These are phyloP conservation scores for Gorsachius goisagi DNA, from an alignment of 2,113 vertebrate genomes.

Conservation along the genomic window DNA sequence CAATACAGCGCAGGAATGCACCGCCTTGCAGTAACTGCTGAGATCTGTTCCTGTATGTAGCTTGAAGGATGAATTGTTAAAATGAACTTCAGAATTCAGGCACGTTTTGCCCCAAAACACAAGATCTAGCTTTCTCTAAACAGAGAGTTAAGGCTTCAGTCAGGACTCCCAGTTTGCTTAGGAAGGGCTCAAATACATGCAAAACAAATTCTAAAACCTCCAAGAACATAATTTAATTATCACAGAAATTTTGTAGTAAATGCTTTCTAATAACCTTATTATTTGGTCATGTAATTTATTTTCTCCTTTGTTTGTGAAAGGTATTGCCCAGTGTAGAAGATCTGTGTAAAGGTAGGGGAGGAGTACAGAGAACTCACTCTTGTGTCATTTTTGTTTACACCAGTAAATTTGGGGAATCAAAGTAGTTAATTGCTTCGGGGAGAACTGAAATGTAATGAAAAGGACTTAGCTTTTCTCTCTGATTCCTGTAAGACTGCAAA, in stretches of 20 bases:
- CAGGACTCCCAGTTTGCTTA: not conserved
- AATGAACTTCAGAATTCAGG: not conserved
- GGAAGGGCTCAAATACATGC: not conserved
- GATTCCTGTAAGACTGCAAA: not conserved
- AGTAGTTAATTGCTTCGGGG: not conserved
- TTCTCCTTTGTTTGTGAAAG: not conserved
- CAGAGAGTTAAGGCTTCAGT: not conserved
- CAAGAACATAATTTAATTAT: not conserved
- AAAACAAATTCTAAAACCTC: not conserved
- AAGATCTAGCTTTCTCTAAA: not conserved
- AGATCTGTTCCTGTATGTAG: accelerated
- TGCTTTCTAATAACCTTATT: not conserved
- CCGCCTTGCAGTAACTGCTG: not conserved
- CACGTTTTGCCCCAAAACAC: accelerated
- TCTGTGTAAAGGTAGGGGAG: not conserved
- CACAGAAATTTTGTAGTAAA: not conserved
- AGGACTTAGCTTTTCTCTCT: not conserved
- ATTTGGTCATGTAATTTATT: not conserved
- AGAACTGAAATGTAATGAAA: not conserved
- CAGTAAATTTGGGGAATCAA: not conserved
- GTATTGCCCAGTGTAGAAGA: not conserved
- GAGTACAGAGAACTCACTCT: not conserved
- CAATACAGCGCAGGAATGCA: not conserved
- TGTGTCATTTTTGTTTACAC: not conserved
- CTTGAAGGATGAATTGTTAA: not conserved